phyloP scores from a whole-genome alignment of 2,113 vertebrate genomes.

The Mionectes macconnelli region DNA sequence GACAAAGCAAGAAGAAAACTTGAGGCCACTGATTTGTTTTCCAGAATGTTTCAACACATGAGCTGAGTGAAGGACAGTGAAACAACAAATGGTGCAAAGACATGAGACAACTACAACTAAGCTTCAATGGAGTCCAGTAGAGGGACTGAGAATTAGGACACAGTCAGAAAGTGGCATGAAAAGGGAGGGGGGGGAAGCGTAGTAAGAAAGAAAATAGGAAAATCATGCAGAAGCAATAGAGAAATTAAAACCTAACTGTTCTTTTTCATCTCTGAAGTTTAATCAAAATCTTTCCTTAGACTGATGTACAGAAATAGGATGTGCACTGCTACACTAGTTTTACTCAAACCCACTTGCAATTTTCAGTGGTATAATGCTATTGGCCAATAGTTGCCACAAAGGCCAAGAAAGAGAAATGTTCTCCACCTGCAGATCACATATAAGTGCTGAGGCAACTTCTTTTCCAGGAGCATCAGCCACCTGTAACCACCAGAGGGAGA shows the following conservation, averaged over 20 bases:
- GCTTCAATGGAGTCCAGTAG: not conserved
- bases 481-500: slow-evolving; percentile 35
- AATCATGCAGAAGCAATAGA: not conserved
- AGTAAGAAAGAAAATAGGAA: not conserved
- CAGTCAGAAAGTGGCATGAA: not conserved
- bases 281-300: not conserved
- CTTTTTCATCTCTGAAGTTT: not conserved
- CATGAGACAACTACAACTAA: not conserved
- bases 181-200: fast-evolving
- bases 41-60: not conserved
- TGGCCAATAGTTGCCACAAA: not conserved
- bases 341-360: not conserved
- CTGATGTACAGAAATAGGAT: not conserved
- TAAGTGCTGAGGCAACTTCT: not conserved
- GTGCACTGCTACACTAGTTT: not conserved
- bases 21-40: not conserved
- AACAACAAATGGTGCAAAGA: not conserved
- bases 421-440: not conserved
- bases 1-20: not conserved
- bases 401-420: not conserved
- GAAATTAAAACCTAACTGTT: not conserved
- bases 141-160: not conserved
- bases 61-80: not conserved
- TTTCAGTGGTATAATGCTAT: not conserved
- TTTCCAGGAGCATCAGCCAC: not conserved